phyloP scores from a whole-genome alignment of 37 sponge, comb jelly and placozoan species.

The Beroe forskalii region DNA sequence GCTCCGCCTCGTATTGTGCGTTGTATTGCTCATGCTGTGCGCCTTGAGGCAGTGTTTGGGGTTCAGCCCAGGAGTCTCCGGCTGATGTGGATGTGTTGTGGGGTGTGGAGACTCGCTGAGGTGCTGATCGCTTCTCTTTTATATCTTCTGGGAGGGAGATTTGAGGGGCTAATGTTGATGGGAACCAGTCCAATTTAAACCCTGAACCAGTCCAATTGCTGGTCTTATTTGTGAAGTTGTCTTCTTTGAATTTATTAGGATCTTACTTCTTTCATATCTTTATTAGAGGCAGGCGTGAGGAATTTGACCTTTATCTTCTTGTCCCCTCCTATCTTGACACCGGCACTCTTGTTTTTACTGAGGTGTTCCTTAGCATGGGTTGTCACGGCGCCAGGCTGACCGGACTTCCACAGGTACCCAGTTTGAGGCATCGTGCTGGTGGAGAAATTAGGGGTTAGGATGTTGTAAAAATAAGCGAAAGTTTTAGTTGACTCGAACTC shows the following conservation, averaged over 20 bases:
- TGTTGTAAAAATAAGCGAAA: too few species aligned
- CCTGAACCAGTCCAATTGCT: too few species aligned
- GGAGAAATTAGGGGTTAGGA: too few species aligned
- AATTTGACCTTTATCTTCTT: conserved; percentile 53
- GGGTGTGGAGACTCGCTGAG: conserved; percentile 43
- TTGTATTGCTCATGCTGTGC: background rate
- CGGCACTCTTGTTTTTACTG: conserved; percentile 8
- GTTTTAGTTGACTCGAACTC: too few species aligned
- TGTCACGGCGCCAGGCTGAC: conserved; percentile 23
- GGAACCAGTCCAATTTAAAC: too few species aligned
- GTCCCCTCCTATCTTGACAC: background rate
- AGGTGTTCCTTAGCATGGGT: conserved; percentile 8
- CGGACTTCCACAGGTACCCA: conserved; percentile 24
- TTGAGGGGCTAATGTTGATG: too few species aligned
- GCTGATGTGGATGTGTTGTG: conserved; percentile 32
- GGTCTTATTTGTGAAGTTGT: too few species aligned
- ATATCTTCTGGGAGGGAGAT: conserved; percentile 24
- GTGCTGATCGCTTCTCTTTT: background rate
- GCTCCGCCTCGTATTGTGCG: background rate
- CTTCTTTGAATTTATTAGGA: too few species aligned
- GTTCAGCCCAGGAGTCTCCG: conserved; percentile 36
- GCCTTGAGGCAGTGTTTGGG: background rate
- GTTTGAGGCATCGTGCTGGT: background rate
- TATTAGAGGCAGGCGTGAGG: conserved; percentile 17
- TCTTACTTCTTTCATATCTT: too few species aligned